Evolutionary conservation across 2,888 invertebrate genomes (phyloP), one percentile per base, ranked within the genome.

Genomic region (Agriotes lineatus): DNA sequence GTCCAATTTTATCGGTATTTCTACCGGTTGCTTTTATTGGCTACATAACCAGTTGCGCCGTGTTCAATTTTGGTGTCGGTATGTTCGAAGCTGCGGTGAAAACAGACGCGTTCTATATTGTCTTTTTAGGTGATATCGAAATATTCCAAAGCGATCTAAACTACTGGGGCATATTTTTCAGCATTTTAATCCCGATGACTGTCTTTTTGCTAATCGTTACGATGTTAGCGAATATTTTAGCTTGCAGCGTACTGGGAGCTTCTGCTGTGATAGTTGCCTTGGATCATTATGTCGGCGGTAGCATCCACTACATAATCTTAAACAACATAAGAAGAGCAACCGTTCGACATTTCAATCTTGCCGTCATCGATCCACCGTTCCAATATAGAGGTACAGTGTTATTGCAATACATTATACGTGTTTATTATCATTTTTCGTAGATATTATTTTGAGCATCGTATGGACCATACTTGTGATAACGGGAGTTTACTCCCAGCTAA

Each of bases 271-370:
- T 90, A 45, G 82, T 89, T 70, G 86, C 91, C 37, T 79, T 92
- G 9, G 93, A 92, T 82, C 88, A 88, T 77, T 91, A 88, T 76
- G 72, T 88, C 69, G 90, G 90, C 19, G 88, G 90, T 25, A 89
- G 88, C 82, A 82, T 93, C 73, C 90, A 90, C 75, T 92, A 90
- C 78, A 90, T 93, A 33, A 75, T 92, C 1, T 85, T 92, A 16
- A 93, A 93, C 77, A 85, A 88, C 0, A 79, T 91, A n/a, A 84
- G 92, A 71, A 86, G 93, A 71, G 88, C 89, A 0, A 86, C 87
- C 0, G 87, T 90, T 7, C 78, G 84, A 0, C 83, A 86, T n/a
- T 93, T 91, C 75, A 85, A 87, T 52, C 78, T 81, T 14, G 91
- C 90, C 18, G 82, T 88, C 18, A 80, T 91, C 52, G 83, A 87